Conservation (phyloP, 2,888 invertebrate species). For the Ecliptopera silaceata region DNA sequence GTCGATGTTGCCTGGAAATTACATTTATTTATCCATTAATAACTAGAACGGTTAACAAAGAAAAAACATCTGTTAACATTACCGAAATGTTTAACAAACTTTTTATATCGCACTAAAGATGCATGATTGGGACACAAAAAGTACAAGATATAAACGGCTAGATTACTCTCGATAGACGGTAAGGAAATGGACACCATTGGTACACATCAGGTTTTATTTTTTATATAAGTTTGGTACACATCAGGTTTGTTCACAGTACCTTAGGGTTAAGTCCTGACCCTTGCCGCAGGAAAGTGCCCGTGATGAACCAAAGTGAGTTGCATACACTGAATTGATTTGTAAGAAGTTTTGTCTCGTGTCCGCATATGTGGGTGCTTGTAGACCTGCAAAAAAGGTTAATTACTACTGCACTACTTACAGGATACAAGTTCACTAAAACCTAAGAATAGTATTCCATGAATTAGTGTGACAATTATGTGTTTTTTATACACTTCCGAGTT, state of each 20-base stretch:
- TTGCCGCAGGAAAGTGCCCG: constrained; percentile 97
- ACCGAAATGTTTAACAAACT: too few relatives aligned
- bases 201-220: not conserved
- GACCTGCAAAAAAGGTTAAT: constrained; percentile 50
- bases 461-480: too few relatives aligned
- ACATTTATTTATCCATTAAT: too few relatives aligned
- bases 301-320: constrained; percentile 98
- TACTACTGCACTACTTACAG: not conserved
- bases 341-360: constrained; percentile 91
- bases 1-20: constrained; percentile 92
- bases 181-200: not conserved
- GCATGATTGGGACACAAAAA: too few relatives aligned
- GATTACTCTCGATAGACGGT: too few relatives aligned
- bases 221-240: not conserved
- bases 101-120: too few relatives aligned
- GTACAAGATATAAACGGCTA: too few relatives aligned
- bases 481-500: too few relatives aligned
- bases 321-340: constrained; percentile 98
- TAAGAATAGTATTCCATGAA: too few relatives aligned
- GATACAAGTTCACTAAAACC: too few relatives aligned
- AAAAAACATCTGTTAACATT: too few relatives aligned
- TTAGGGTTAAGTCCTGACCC: constrained; percentile 96
- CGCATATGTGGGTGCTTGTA: constrained; percentile 88
- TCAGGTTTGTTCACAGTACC: constrained; percentile 74
- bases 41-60: too few relatives aligned